Evolutionary conservation across 2,797 vertebrate genomes (phyloP).

Genomic region (Buceros bicornis): DNA sequence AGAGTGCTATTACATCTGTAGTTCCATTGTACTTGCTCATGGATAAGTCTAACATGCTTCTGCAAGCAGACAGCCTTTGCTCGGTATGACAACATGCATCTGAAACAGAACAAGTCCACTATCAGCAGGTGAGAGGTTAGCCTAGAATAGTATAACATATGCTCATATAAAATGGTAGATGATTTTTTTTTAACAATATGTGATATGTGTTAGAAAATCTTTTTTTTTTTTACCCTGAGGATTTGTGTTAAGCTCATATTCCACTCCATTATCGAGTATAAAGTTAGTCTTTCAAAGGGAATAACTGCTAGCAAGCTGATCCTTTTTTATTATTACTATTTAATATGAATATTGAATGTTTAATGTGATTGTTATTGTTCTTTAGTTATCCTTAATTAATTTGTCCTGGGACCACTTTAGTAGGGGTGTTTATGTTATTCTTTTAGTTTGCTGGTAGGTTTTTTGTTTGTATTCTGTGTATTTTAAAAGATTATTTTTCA

Average conservation of each 20-base stretch:
- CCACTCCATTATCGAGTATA: constrained; percentile 1
- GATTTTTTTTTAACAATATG: constrained; percentile 17
- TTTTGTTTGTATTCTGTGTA: neutral
- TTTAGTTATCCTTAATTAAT: neutral
- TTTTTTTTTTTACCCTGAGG: neutral
- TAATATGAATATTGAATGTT: neutral
- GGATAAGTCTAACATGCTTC: neutral
- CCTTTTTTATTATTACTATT: neutral
- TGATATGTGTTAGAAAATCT: neutral
- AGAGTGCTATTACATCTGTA: neutral
- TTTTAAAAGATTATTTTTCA: neutral
- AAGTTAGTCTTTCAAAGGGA: neutral
- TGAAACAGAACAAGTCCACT: neutral
- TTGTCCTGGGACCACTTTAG: neutral
- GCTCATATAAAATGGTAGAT: neutral
- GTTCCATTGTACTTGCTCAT: neutral
- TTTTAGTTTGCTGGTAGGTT: neutral
- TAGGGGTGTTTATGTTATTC: neutral
- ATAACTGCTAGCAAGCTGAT: neutral
- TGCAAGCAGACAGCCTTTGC: constrained; percentile 2
- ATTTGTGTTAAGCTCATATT: neutral
- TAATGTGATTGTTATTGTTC: neutral
- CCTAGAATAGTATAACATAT: neutral
- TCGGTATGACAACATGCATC: neutral
- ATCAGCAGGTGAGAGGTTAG: constrained; percentile 2